Conservation (phyloP, 2,797 vertebrate genomes). For the Eulemur mongoz region DNA sequence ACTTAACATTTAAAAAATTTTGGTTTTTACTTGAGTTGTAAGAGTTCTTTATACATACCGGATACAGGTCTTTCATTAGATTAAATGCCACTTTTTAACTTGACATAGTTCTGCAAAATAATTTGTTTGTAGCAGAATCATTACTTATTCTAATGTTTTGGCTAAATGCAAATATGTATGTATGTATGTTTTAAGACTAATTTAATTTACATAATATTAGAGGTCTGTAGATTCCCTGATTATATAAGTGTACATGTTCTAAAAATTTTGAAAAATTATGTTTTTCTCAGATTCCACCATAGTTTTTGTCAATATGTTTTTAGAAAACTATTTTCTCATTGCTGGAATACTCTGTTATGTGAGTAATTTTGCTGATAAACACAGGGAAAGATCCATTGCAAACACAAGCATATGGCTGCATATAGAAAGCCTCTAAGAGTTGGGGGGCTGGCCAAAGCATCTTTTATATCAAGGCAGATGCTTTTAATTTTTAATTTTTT, state of each 20-base stretch:
- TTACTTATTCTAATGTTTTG: not conserved
- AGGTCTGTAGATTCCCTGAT: not conserved
- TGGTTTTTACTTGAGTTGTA: not conserved
- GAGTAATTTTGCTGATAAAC: not conserved
- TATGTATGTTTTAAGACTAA: not conserved
- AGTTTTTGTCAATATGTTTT: not conserved
- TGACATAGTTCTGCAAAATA: not conserved
- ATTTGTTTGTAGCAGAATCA: not conserved
- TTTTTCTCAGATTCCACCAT: not conserved
- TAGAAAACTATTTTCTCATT: not conserved
- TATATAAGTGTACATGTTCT: not conserved
- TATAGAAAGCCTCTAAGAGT: not conserved
- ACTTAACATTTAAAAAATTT: conserved; percentile 29
- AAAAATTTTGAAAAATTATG: not conserved
- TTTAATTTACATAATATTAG: not conserved
- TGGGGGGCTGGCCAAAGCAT: not conserved
- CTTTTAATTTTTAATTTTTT: not conserved
- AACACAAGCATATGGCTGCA: not conserved
- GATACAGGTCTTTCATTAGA: not conserved
- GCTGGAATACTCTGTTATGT: not conserved
- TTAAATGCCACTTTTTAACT: conserved; percentile 4
- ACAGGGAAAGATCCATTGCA: not conserved
- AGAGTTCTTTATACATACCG: not conserved
- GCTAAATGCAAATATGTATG: not conserved
- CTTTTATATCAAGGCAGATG: not conserved